phyloP scores from a whole-genome alignment of 1,140 invertebrate genomes.

The Zaprionus nigranus region DNA sequence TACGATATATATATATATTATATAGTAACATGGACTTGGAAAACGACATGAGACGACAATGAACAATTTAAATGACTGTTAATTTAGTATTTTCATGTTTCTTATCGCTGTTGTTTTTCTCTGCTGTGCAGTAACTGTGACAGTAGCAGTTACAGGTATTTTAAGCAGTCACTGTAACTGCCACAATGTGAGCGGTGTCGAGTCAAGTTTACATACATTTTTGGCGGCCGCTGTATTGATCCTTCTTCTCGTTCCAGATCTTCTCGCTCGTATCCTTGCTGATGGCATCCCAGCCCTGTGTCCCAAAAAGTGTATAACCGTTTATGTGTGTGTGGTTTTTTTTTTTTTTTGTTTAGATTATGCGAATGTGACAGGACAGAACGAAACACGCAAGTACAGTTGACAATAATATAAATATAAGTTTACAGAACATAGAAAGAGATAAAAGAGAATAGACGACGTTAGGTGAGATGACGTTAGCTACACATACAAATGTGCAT shows the following conservation, averaged over 20 bases:
- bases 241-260: constrained; percentile 93
- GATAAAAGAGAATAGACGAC: constrained; percentile 64
- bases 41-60: constrained; percentile 60
- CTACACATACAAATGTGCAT: constrained; percentile 8
- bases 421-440: constrained; percentile 78
- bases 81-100: constrained; percentile 18
- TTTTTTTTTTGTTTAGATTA: constrained; percentile 36
- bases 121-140: neutral
- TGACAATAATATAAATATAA: constrained; percentile 56
- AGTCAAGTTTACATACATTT: constrained; percentile 89
- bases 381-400: constrained; percentile 60
- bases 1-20: neutral
- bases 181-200: neutral
- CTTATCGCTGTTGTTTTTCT: neutral
- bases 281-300: constrained; percentile 92
- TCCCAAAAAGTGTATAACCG: constrained; percentile 22
- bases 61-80: constrained; percentile 49
- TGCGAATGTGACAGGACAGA: constrained; percentile 48
- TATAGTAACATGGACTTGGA: constrained; percentile 22
- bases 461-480: constrained; percentile 53
- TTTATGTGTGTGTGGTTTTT: constrained; percentile 20
- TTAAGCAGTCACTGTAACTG: neutral
- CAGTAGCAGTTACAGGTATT: neutral
- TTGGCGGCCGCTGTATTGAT: constrained; percentile 94
- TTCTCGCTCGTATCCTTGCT: constrained; percentile 94